Conservation (phyloP, 2,888 invertebrate genomes). For the Congeria kusceri region DNA sequence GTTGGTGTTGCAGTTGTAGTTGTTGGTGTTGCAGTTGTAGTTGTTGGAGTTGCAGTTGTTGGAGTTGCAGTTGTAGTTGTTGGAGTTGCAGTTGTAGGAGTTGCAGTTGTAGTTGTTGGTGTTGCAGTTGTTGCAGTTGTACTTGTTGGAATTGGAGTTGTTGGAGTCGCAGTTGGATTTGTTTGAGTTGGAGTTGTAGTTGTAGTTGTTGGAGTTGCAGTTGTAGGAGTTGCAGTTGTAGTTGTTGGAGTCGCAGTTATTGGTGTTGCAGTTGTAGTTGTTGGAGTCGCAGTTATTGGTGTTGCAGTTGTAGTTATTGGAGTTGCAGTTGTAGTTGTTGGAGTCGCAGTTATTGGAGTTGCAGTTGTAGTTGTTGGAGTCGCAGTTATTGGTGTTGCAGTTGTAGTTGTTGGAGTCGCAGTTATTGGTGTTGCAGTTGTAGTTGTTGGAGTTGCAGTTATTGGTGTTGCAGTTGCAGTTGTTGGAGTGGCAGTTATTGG, state of each 20-base stretch:
- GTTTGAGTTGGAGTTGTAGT: too few species aligned
- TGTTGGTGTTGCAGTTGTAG: not conserved
- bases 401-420: not conserved
- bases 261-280: too few species aligned
- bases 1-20: not conserved
- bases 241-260: too few species aligned
- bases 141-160: too few species aligned
- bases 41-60: not conserved
- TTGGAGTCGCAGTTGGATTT: too few species aligned
- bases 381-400: not conserved
- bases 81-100: conserved; percentile 5
- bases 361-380: not conserved
- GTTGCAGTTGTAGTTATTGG: too few species aligned
- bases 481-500: conserved; percentile 4
- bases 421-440: not conserved
- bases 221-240: too few species aligned
- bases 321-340: not conserved
- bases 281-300: too few species aligned
- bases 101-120: not conserved
- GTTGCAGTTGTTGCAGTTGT: too few species aligned
- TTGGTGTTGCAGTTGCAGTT: conserved; percentile 5
- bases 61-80: conserved; percentile 12
- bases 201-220: too few species aligned
- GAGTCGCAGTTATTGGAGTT: too few species aligned
- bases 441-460: not conserved